Conservation (phyloP, 1,140 invertebrate species). For the Andricus grossulariae region DNA sequence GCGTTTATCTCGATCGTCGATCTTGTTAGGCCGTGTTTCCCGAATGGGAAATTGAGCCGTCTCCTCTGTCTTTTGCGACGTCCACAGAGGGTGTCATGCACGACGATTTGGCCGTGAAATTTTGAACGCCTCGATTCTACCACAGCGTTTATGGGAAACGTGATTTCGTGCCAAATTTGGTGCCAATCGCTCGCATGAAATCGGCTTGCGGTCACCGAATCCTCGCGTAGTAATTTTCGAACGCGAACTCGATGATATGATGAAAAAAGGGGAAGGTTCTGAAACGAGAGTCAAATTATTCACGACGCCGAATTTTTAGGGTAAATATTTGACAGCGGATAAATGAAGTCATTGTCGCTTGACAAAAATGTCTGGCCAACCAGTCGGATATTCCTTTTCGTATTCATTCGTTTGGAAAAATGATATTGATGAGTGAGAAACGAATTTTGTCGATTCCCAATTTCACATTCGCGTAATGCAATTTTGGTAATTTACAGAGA, state of each 20-base stretch:
- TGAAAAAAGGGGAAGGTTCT: conserved; percentile 9
- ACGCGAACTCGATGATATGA: conserved; percentile 42
- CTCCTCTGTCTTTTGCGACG: not conserved
- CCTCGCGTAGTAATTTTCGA: conserved; percentile 51
- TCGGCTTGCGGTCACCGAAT: conserved; percentile 35
- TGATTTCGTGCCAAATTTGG: conserved; percentile 60
- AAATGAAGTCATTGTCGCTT: conserved; percentile 30
- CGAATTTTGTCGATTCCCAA: not conserved
- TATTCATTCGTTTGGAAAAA: conserved; percentile 20
- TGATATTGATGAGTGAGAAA: conserved; percentile 25
- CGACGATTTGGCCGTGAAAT: conserved; percentile 39
- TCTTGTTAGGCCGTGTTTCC: not conserved
- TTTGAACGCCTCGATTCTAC: conserved; percentile 46
- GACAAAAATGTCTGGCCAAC: conserved; percentile 25
- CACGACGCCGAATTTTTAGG: conserved; percentile 17
- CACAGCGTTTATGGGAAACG: conserved; percentile 39
- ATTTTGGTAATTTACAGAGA: not conserved
- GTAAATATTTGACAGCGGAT: conserved; percentile 28
- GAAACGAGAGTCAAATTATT: conserved; percentile 20
- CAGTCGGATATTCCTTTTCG: conserved; percentile 17
- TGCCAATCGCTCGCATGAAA: conserved; percentile 54
- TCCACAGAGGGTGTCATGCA: not conserved
- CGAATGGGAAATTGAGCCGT: not conserved
- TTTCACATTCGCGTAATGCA: not conserved
- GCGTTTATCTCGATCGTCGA: conserved; percentile 18